These are phyloP conservation scores for Agapornis canus DNA, from an alignment of 2,797 vertebrate genomes.

Conservation along the genomic window DNA sequence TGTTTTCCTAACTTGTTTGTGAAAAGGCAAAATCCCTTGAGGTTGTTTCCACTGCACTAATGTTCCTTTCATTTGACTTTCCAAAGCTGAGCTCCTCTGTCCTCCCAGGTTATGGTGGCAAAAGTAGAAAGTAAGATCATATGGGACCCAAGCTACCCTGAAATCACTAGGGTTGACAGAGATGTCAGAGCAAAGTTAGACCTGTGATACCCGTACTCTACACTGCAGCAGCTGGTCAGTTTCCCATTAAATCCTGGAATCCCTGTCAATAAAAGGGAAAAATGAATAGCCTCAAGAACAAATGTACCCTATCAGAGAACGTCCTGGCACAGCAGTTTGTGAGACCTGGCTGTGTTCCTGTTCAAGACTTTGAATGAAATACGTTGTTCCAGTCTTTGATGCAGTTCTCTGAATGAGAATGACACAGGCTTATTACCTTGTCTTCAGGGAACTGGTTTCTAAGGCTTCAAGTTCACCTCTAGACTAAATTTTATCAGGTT, in stretches of 20 bases:
- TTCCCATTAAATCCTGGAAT: not conserved
- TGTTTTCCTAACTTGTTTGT: not conserved
- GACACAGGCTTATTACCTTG: not conserved
- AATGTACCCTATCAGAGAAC: not conserved
- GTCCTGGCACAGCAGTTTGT: not conserved
- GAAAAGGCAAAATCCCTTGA: not conserved
- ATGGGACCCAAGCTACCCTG: accelerated
- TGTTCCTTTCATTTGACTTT: not conserved
- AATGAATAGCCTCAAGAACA: not conserved
- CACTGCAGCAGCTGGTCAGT: not conserved
- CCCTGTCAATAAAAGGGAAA: not conserved
- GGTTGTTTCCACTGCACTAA: not conserved
- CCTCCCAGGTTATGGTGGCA: not conserved
- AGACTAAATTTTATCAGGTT: not conserved
- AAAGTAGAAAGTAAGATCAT: not conserved
- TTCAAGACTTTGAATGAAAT: not conserved
- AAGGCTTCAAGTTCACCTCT: not conserved
- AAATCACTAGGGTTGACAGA: not conserved
- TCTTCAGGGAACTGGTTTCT: not conserved
- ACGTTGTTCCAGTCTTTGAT: not conserved
- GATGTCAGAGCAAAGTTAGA: not conserved
- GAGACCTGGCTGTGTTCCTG: not conserved
- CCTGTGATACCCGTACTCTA: not conserved
- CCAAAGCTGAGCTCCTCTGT: not conserved
- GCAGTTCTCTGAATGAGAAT: not conserved